A percentile compares a stretch with the other conserved stretches of the same genome.
Evolutionary conservation across 1,140 invertebrate genomes (phyloP).

Genomic region (Samia ricini): DNA sequence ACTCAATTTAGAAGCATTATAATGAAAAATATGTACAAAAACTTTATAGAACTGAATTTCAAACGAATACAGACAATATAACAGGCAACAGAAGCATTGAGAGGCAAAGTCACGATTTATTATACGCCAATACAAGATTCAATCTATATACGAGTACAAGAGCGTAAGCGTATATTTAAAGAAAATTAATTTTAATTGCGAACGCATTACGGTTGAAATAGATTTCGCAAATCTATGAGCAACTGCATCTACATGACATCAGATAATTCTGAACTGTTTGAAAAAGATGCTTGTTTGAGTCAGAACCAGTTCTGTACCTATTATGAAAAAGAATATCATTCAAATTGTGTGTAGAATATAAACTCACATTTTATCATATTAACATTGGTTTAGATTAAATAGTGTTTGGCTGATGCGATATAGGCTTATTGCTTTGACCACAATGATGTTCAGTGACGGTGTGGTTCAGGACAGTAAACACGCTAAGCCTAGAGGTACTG

Average conservation of each 20-base stretch:
- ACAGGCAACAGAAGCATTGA: constrained; percentile 62
- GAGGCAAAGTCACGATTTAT: constrained; percentile 66
- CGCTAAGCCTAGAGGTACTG: too few relatives aligned
- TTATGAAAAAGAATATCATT: constrained; percentile 4
- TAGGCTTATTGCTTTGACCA: too few relatives aligned
- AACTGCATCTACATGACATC: constrained; percentile 22
- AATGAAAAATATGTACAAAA: background rate
- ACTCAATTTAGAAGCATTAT: background rate
- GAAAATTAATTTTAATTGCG: background rate
- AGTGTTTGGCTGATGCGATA: too few relatives aligned
- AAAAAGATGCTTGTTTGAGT: constrained; percentile 57
- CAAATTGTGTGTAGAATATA: background rate
- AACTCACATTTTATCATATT: background rate
- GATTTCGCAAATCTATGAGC: constrained; percentile 13
- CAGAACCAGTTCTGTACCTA: constrained; percentile 55
- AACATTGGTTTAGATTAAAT: background rate
- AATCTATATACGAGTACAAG: constrained; percentile 20
- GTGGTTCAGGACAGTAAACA: too few relatives aligned
- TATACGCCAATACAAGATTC: constrained; percentile 33
- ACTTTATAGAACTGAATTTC: background rate
- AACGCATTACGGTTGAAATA: constrained; percentile 19
- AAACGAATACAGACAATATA: constrained; percentile 1
- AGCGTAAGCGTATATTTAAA: background rate
- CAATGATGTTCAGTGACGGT: too few relatives aligned
- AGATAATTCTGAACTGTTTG: constrained; percentile 57